Evolutionary conservation across 2,113 vertebrate species (phyloP).

Genomic region (Cryptotis parvus): DNA sequence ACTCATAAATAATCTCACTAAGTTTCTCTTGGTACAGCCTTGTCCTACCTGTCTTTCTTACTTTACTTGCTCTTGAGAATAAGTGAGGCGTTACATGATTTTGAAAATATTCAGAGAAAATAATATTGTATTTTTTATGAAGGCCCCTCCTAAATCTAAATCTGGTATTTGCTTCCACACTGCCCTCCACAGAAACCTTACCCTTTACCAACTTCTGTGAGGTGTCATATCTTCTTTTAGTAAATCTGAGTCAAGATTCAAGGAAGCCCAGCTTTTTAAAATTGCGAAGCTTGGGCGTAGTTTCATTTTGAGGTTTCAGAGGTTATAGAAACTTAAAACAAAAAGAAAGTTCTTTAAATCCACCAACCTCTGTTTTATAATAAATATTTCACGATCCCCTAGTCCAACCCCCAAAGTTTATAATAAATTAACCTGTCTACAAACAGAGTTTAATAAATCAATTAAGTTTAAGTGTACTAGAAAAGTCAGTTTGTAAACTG

Average conservation of each 20-base stretch:
- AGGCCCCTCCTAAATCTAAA: slow-evolving; percentile 53
- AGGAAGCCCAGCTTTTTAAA: slow-evolving; percentile 64
- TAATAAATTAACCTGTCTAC: background rate
- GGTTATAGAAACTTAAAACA: slow-evolving; percentile 62
- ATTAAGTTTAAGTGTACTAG: background rate
- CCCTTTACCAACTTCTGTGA: slow-evolving; percentile 38
- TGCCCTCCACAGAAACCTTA: slow-evolving; percentile 47
- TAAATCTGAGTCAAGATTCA: slow-evolving; percentile 71
- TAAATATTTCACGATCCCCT: background rate
- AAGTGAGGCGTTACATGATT: background rate
- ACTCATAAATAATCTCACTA: no score
- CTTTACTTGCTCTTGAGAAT: background rate
- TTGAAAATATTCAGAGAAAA: slow-evolving; percentile 51
- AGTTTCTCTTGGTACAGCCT: no score
- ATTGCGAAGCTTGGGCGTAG: slow-evolving; percentile 45
- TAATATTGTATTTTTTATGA: slow-evolving; percentile 28
- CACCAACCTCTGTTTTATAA: slow-evolving; percentile 51
- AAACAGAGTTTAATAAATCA: background rate
- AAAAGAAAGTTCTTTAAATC: slow-evolving; percentile 66
- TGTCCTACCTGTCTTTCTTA: no score
- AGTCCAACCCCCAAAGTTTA: background rate
- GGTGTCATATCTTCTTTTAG: slow-evolving; percentile 61
- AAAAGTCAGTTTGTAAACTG: background rate
- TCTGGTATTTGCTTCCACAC: slow-evolving; percentile 14
- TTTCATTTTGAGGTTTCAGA: slow-evolving; percentile 75